Evolutionary conservation across 2,888 invertebrate species (phyloP).

Genomic region (Meliscaeva auricollis): DNA sequence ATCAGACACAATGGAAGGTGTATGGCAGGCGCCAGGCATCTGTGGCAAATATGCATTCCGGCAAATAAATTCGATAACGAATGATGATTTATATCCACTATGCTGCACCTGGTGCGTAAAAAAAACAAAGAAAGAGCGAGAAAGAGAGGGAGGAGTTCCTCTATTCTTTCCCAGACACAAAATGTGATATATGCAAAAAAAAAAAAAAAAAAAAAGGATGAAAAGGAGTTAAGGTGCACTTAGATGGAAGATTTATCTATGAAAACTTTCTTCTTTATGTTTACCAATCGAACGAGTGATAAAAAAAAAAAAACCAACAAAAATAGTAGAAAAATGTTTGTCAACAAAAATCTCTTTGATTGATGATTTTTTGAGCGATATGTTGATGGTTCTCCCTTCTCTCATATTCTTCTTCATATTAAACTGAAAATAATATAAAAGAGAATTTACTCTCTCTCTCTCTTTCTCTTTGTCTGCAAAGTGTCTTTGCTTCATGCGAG

Average conservation of each 20-base stretch:
- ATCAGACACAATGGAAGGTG: conserved; percentile 6
- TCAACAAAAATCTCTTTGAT: conserved; percentile 66
- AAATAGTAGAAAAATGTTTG: conserved; percentile 62
- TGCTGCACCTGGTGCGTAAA: conserved; percentile 52
- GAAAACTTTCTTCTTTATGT: conserved; percentile 59
- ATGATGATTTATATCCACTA: conserved; percentile 70
- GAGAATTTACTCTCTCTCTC: no score
- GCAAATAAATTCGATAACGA: conserved; percentile 63
- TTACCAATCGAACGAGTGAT: conserved; percentile 46
- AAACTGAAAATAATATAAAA: neutral
- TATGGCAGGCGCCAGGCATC: conserved; percentile 60
- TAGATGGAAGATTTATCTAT: conserved; percentile 66
- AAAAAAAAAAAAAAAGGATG: conserved; percentile 23
- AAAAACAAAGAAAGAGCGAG: neutral
- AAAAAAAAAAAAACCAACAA: neutral
- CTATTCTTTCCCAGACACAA: conserved; percentile 48
- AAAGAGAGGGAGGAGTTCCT: neutral
- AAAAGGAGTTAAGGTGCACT: conserved; percentile 42
- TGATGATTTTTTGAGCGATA: conserved; percentile 61
- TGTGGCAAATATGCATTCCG: conserved; percentile 64
- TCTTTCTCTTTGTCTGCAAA: conserved; percentile 19
- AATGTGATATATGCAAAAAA: conserved; percentile 68
- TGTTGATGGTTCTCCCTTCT: conserved; percentile 41
- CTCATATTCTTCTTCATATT: neutral
- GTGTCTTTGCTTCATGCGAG: neutral